These are phyloP conservation scores for Pandemis cinnamomeana DNA, from an alignment of 2,888 invertebrate species.

Conservation along the genomic window DNA sequence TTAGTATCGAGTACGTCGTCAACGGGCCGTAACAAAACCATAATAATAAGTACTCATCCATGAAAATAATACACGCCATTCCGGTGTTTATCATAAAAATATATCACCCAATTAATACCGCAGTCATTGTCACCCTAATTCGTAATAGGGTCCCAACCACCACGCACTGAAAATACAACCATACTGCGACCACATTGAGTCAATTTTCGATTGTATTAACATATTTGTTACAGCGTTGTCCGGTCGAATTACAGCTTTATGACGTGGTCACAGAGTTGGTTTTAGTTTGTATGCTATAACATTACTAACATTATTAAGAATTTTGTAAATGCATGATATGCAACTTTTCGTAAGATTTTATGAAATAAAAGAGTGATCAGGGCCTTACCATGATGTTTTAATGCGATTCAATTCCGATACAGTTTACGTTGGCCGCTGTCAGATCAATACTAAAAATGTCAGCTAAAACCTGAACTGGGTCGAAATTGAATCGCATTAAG, in stretches of 20 bases:
- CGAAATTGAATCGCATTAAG: no score
- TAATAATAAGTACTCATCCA: neutral
- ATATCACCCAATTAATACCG: constrained; percentile 9
- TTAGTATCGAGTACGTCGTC: no score
- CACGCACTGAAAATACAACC: neutral
- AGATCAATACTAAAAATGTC: no score
- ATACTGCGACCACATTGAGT: neutral
- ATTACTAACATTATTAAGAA: no score
- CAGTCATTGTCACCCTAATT: neutral
- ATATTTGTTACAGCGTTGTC: neutral
- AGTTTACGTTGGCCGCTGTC: no score
- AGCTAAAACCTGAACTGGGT: no score
- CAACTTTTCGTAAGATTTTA: no score
- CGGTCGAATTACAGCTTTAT: neutral
- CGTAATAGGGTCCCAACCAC: neutral
- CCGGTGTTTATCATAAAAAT: constrained; percentile 2
- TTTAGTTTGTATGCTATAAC: neutral
- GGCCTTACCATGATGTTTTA: no score
- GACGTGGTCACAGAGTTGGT: neutral
- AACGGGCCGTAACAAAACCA: neutral
- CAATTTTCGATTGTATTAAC: neutral
- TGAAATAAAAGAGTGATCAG: neutral
- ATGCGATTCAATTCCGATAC: no score
- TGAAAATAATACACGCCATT: constrained; percentile 2
- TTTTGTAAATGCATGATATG: no score